Base-by-base conservation (phyloP, 2,888 invertebrate species). In the Seira musarum region DNA sequence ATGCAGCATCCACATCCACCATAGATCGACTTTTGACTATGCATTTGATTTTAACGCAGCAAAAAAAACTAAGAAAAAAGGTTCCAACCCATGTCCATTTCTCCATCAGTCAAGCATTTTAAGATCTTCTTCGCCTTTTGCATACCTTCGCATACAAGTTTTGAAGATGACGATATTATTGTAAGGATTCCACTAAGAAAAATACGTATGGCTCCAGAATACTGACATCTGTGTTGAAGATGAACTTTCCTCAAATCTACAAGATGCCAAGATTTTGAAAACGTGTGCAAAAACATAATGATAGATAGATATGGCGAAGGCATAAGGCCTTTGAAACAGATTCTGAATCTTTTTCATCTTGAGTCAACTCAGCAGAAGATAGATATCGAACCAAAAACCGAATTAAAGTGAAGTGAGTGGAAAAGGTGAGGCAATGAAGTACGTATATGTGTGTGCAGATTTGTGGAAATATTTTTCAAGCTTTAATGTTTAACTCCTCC, bases 211-310 rank as follows among this genome's bases (percentile, higher is more conserved):
- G 24, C 71, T 72, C 49, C 64, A 53, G 61, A n/a, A n/a, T n/a
- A 49, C 35, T 79, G 72, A 35, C 71, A 71, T 53, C 71, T 77
- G 77, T 66, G 77, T 66, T 17, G 65, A 69, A 1, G 70, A 63
- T 66, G 57, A 57, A 63, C 22, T 70, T 53, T 30, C 10, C 21
- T 2, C 10, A 77, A n/a, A n/a, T n/a, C n/a, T n/a, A n/a, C n/a
- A n/a, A n/a, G n/a, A n/a, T n/a, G n/a, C n/a, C n/a, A n/a, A n/a
- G n/a, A n/a, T n/a, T n/a, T n/a, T n/a, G n/a, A n/a, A n/a, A n/a
- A n/a, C n/a, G n/a, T 60, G 64, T 67, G 19, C 2, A 74, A 35
- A 19, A 17, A 22, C 22, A 60, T 24, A 67, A 49, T 64, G 63
- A 64, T 63, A 24, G 60, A 68, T 73, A 57, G 30, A 22, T 6